Evolutionary conservation across 2,888 invertebrate genomes (phyloP), one percentile per base, ranked within the genome.

Genomic region (Alloplasta piceator): DNA sequence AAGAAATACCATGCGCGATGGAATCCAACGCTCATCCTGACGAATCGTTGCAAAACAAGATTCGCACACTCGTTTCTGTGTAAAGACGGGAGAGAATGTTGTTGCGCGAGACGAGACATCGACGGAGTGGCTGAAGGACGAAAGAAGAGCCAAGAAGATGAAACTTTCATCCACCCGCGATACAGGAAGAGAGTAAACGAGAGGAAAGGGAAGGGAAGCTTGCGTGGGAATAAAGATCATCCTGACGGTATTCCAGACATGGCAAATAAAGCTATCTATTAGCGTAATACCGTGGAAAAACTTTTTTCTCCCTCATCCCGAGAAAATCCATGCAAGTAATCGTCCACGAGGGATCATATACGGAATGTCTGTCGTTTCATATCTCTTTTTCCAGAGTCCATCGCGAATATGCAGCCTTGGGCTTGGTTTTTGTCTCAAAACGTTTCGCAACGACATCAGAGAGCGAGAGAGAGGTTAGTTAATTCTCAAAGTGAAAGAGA

Each of bases 221-320:
- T 43, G 26, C 4, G 68, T n/a, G 66, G 43, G 46, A 50, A 56
- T 72, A 46, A 56, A 67, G 73, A 78, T 84, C 73, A 70, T 79
- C 82, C 78, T 74, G 70, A 81, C 80, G 78, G 78, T 73, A 79
- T 80, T 83, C 82, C 84, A 67, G 64, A 74, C 79, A 85, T 64
- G 83, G 85, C 87, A 87, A 90, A 89, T 87, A 88, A 86, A 86
- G 86, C 87, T 86, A 89, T 89, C 86, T 87, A 86, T 89, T 88
- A 86, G 84, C 74, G 85, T 86, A 85, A 87, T 87, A 85, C 80
- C 66, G 71, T 63, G 67, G 66, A 72, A 83, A 87, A 86, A 75
- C 85, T 86, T 83, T 80, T n/a, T 16, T 3, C 64, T 50, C 70
- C 63, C 71, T 64, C 41, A 50, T 14, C 14, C 3, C 6, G 4